A percentile compares a stretch with the other conserved stretches of the same genome.
These are phyloP conservation scores for Nipponacmea schrenckii DNA, from an alignment of 2,888 invertebrate species.

Conservation along the genomic window DNA sequence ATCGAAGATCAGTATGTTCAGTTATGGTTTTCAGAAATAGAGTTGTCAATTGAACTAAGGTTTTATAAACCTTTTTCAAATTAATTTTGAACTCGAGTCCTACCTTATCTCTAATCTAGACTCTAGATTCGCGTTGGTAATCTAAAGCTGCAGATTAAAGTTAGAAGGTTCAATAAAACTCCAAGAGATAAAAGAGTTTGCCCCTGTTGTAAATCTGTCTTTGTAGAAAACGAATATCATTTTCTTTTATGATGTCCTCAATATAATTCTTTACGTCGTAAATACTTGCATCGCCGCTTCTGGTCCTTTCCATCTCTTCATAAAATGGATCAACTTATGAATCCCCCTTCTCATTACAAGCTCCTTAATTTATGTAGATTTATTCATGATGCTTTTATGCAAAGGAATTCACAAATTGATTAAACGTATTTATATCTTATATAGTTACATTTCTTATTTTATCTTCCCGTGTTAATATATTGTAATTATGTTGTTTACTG, in stretches of 20 bases:
- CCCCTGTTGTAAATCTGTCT: background rate
- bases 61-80: background rate
- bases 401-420: no score
- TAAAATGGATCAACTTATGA: no score
- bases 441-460: no score
- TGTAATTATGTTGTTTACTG: no score
- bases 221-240: background rate
- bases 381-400: no score
- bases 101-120: background rate
- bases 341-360: no score
- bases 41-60: background rate
- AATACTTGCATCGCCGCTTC: no score
- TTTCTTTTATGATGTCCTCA: background rate
- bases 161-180: background rate
- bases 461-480: no score
- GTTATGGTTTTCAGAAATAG: background rate
- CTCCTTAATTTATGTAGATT: no score
- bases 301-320: background rate
- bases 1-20: background rate
- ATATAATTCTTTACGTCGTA: no score
- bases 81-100: background rate
- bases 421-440: no score
- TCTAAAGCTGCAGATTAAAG: background rate
- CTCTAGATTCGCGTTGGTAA: background rate
- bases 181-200: background rate